phyloP scores from a whole-genome alignment of 2,797 vertebrate species.

The Denticeps clupeoides region DNA sequence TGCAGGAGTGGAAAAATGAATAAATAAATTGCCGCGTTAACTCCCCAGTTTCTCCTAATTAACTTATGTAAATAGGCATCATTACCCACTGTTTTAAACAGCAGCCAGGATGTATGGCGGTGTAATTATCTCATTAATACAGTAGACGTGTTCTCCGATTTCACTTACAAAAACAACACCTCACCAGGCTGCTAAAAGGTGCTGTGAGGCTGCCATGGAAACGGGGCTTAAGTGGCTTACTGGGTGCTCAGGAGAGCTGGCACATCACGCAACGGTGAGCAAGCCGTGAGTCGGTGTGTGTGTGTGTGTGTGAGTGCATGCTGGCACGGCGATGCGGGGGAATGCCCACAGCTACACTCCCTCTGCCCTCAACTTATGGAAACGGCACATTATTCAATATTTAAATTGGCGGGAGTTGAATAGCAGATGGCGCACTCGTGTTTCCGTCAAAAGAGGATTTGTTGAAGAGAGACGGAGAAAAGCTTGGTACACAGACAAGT shows the following conservation, averaged over 20 bases:
- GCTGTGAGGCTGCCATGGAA: constrained; percentile 33
- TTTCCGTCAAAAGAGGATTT: constrained; percentile 9
- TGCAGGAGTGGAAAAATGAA: constrained; percentile 6
- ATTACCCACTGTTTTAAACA: constrained; percentile 28
- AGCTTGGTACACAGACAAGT: background rate
- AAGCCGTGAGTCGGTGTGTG: constrained; percentile 5
- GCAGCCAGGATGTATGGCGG: constrained; percentile 31
- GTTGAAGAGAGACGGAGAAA: background rate
- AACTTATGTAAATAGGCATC: constrained; percentile 42
- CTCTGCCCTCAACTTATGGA: constrained; percentile 7
- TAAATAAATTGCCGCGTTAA: constrained; percentile 30
- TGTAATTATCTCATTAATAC: constrained; percentile 47
- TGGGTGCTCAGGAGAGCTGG: constrained; percentile 15
- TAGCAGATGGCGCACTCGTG: constrained; percentile 12
- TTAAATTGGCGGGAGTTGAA: constrained; percentile 16
- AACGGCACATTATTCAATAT: constrained; percentile 24
- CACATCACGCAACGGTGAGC: constrained; percentile 3
- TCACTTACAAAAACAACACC: constrained; percentile 26
- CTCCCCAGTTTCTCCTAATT: constrained; percentile 23
- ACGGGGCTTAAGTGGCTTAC: constrained; percentile 22
- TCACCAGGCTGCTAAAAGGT: constrained; percentile 21
- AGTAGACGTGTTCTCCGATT: constrained; percentile 28
- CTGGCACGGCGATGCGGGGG: background rate
- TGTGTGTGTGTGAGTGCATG: constrained; percentile 11
- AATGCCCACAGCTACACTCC: background rate